phyloP scores from a whole-genome alignment of 2,797 vertebrate species.

The Austrolebias charrua region DNA sequence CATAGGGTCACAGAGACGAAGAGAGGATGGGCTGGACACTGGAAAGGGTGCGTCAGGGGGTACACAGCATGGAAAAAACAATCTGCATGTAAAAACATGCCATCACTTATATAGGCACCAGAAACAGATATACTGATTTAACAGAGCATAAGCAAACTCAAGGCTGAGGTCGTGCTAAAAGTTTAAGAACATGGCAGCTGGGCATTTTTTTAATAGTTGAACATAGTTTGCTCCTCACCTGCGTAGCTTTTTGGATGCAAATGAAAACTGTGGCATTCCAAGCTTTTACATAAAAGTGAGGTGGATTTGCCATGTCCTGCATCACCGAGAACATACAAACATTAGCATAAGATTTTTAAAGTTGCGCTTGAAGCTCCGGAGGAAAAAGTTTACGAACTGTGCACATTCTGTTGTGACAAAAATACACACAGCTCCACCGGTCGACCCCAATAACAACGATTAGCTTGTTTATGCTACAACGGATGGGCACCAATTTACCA shows the following conservation, averaged over 20 bases:
- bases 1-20: conserved; percentile 49
- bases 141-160: conserved; percentile 4
- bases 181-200: too few species aligned
- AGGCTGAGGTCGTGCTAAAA: neutral
- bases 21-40: conserved; percentile 60
- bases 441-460: neutral
- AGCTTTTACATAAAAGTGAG: too few species aligned
- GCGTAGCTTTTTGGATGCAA: too few species aligned
- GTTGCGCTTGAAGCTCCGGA: neutral
- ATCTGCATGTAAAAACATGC: conserved; percentile 20
- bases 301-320: too few species aligned
- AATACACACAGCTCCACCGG: neutral
- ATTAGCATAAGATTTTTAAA: neutral
- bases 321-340: too few species aligned
- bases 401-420: conserved; percentile 7
- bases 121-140: conserved; percentile 3
- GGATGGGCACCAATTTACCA: too few species aligned
- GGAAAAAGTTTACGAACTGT: conserved; percentile 7
- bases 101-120: conserved; percentile 3
- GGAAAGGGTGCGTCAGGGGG: conserved; percentile 60
- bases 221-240: too few species aligned
- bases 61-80: conserved; percentile 41
- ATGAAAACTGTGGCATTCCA: too few species aligned
- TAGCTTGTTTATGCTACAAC: neutral
- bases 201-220: too few species aligned